These are phyloP conservation scores for Istiophorus platypterus DNA, from an alignment of 2,113 vertebrate species.

Conservation along the genomic window DNA sequence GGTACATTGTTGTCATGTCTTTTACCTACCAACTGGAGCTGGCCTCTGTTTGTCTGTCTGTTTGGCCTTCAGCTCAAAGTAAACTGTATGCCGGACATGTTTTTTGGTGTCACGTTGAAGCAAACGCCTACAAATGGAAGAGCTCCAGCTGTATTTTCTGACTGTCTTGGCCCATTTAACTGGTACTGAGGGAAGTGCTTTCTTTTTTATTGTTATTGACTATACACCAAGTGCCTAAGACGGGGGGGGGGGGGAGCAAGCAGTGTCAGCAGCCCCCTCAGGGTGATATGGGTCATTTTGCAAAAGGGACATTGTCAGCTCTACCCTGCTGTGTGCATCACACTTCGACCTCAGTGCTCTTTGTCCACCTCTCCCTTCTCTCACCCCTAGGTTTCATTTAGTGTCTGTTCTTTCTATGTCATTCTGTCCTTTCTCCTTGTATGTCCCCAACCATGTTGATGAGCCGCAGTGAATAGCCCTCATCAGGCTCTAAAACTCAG, in stretches of 20 bases:
- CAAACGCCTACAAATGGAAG: constrained; percentile 1
- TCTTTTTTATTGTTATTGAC: constrained; percentile 22
- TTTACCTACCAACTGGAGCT: background rate
- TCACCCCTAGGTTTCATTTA: constrained; percentile 24
- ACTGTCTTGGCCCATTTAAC: background rate
- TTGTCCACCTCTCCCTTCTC: constrained; percentile 33
- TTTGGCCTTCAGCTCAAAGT: constrained; percentile 4
- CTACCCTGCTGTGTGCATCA: constrained; percentile 41
- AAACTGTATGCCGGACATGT: background rate
- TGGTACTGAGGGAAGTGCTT: background rate
- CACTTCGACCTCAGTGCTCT: constrained; percentile 40
- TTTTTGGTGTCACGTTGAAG: background rate
- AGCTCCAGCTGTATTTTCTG: constrained; percentile 1
- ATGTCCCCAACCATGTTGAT: constrained; percentile 27
- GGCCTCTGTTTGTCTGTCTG: background rate
- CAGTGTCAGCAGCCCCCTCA: constrained; percentile 18
- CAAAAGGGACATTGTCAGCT: constrained; percentile 45
- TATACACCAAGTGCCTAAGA: background rate
- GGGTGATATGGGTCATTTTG: constrained; percentile 25
- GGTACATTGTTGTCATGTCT: background rate
- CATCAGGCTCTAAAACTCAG: constrained; percentile 26
- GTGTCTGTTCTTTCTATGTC: constrained; percentile 21
- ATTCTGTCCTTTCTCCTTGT: constrained; percentile 35
- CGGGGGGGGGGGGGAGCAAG: constrained; percentile 2
- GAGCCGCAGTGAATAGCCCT: constrained; percentile 21